Conservation (phyloP, 2,888 invertebrate species). For the Drosophila flavopinicola region DNA sequence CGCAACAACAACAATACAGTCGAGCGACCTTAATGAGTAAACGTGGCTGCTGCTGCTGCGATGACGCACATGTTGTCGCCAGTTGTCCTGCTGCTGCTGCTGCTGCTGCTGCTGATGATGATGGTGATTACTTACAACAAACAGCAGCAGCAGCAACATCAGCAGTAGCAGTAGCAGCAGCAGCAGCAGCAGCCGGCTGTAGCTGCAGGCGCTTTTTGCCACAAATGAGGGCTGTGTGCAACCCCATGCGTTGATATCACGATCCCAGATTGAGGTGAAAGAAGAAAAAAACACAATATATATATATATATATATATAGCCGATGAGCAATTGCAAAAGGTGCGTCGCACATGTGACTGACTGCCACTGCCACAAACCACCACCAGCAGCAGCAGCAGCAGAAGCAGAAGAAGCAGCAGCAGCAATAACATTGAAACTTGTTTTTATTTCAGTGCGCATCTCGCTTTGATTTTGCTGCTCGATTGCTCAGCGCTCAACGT, state of each 20-base stretch:
- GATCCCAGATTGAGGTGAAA: conserved; percentile 76
- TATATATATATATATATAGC: too few relatives aligned
- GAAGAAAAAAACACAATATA: conserved; percentile 19
- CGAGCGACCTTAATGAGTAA: conserved; percentile 72
- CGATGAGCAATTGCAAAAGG: conserved; percentile 69
- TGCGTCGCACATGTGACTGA: conserved; percentile 74
- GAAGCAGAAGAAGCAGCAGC: conserved; percentile 35
- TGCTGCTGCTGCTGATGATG: conserved; percentile 68
- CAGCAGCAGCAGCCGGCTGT: conserved; percentile 54
- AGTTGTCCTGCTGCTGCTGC: conserved; percentile 64
- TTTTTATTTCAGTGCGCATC: conserved; percentile 56
- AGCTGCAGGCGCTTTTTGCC: conserved; percentile 67
- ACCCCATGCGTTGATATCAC: conserved; percentile 73
- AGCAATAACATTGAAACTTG: conserved; percentile 59
- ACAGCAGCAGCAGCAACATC: conserved; percentile 49
- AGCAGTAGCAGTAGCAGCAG: conserved; percentile 30
- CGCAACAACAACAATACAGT: conserved; percentile 33
- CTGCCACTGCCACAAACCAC: conserved; percentile 71
- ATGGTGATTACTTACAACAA: conserved; percentile 73
- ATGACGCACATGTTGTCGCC: conserved; percentile 76
- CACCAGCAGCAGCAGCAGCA: conserved; percentile 52
- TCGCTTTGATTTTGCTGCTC: conserved; percentile 77
- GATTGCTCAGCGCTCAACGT: conserved; percentile 60
- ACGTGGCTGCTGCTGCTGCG: conserved; percentile 63
- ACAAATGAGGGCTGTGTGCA: conserved; percentile 79